Evolutionary conservation across 2,113 vertebrate genomes (phyloP), one percentile per base, ranked within the genome.

Genomic region (Cervus canadensis): DNA sequence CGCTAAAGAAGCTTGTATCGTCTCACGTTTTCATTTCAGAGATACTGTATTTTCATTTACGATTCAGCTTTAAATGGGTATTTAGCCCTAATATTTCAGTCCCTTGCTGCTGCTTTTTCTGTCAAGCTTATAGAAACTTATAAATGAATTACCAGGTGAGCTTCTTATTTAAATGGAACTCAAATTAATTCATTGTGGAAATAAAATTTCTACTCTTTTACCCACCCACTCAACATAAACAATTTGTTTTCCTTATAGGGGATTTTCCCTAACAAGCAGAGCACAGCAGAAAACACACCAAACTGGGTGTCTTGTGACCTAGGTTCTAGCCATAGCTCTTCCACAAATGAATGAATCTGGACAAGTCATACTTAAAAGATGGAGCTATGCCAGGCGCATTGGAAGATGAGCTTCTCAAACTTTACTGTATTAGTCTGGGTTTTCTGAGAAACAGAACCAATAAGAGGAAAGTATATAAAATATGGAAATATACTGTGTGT

Each of bases 171-270:
- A 91, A 94, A 97, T 93, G 15, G 50, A 98, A 62, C 36, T 87
- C 36, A 96, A 95, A 88, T 95, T 90, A 96, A 98, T 92, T 97
- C 93, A 95, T 59, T 93, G 91, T 78, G 67, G 92, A 97, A 95
- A 95, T 91, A 97, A 96, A 97, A 91, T 82, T 89, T 95, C 71
- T 87, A 19, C n/a, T 95, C 28, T 62, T 91, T 95, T 79, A 83
- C 60, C 88, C 33, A 94, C 50, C 57, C 86, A 87, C 52, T 86
- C 89, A 89, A 45, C 48, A 62, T 64, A 88, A 94, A 86, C 16
- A 94, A 26, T 93, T 96, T 94, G 40, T 96, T 93, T 98, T 97
- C 76, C 94, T 97, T 84, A 89, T 3, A 62, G 43, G 79, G 43
- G 86, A n/a, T 89, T 94, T 93, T 97, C 67, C 48, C 96, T 89